Conservation (phyloP, 2,888 invertebrate species). For the Halictus ligatus region DNA sequence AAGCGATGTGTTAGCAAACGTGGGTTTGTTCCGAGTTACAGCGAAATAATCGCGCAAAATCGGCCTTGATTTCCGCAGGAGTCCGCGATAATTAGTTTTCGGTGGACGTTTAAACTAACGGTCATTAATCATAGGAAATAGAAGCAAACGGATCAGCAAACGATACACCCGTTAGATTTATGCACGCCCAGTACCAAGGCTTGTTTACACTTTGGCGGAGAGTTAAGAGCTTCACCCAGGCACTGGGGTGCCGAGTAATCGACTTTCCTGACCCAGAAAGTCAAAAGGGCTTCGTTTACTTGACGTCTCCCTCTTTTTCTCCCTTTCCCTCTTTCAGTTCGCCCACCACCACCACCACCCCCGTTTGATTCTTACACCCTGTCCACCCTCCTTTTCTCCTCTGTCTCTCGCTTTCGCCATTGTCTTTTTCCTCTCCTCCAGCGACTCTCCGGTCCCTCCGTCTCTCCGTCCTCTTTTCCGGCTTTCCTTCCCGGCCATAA, state of each 20-base stretch:
- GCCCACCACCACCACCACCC: background rate
- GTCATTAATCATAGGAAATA: background rate
- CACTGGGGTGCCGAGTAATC: conserved; percentile 70
- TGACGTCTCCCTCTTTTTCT: conserved; percentile 50
- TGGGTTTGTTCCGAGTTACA: background rate
- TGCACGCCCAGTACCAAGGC: conserved; percentile 51
- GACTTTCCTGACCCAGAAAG: conserved; percentile 75
- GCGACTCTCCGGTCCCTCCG: conserved; percentile 37
- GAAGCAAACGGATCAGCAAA: conserved; percentile 5
- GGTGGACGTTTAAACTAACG: background rate
- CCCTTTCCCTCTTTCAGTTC: conserved; percentile 20
- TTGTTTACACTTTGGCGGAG: conserved; percentile 74
- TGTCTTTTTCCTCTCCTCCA: conserved; percentile 34
- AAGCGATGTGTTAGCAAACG: background rate
- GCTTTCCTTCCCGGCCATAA: conserved; percentile 3
- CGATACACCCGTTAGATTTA: conserved; percentile 58
- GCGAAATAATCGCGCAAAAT: background rate
- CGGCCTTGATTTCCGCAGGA: background rate
- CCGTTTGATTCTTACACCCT: conserved; percentile 54
- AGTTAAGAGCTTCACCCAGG: conserved; percentile 72
- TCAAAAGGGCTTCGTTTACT: conserved; percentile 70
- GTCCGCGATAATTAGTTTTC: background rate
- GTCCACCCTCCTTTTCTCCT: conserved; percentile 22
- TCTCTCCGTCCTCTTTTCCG: conserved; percentile 31
- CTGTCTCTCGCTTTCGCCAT: background rate